Evolutionary conservation across 2,888 invertebrate genomes (phyloP).

Genomic region (Troides aeacus): DNA sequence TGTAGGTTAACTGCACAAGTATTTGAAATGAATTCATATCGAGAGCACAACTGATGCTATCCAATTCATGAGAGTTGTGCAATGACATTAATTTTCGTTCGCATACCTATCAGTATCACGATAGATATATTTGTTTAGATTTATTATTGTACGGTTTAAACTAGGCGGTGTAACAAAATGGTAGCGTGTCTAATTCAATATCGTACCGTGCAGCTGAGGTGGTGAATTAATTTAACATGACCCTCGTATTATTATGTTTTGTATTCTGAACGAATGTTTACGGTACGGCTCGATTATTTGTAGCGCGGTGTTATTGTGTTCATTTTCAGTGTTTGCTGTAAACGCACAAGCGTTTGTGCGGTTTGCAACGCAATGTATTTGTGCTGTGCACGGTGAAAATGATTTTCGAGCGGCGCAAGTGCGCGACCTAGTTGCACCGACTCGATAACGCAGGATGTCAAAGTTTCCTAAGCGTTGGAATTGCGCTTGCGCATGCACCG

Average conservation of each 20-base stretch:
- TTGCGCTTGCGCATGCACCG: slow-evolving; percentile 36
- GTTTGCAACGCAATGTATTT: slow-evolving; percentile 50
- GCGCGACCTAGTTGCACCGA: slow-evolving; percentile 63
- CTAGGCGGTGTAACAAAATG: too few species aligned
- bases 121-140: not conserved
- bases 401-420: slow-evolving; percentile 66
- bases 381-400: slow-evolving; percentile 64
- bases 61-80: not conserved
- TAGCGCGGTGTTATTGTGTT: slow-evolving; percentile 23
- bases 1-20: slow-evolving; percentile 25
- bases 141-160: not conserved
- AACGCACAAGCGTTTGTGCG: slow-evolving; percentile 5
- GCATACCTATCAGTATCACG: not conserved
- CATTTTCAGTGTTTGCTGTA: slow-evolving; percentile 20
- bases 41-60: slow-evolving; percentile 17
- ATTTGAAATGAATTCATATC: slow-evolving; percentile 20
- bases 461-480: slow-evolving; percentile 55
- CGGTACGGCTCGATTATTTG: slow-evolving; percentile 11
- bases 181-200: too few species aligned
- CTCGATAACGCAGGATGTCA: slow-evolving; percentile 74
- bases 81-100: not conserved
- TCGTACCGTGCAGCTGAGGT: not conserved
- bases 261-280: not conserved
- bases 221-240: not conserved
- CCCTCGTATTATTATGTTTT: not conserved